Percentiles rank a stretch among this genome's conserved stretches.
phyloP scores from a whole-genome alignment of 2,888 invertebrate species.

The Tetanocera ferruginea region DNA sequence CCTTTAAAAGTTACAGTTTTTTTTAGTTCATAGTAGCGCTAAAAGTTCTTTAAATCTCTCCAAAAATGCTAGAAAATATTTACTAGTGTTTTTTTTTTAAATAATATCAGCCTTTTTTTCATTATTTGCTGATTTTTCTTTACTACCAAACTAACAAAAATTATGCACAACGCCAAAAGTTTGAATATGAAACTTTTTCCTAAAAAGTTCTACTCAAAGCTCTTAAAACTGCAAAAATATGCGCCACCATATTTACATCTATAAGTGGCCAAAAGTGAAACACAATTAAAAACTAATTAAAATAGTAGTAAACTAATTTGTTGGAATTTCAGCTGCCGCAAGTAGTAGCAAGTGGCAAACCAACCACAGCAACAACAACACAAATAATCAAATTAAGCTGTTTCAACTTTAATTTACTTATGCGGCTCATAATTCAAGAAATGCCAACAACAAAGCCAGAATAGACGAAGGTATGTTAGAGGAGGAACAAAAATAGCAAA shows the following conservation, averaged over 20 bases:
- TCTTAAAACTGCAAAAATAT: slow-evolving; percentile 12
- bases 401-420: slow-evolving; percentile 13
- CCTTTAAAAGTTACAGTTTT: too few species aligned
- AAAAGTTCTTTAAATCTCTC: too few species aligned
- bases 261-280: slow-evolving; percentile 15
- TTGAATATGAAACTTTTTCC: too few species aligned
- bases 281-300: slow-evolving; percentile 26
- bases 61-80: too few species aligned
- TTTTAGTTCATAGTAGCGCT: too few species aligned
- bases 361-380: neutral
- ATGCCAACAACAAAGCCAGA: neutral
- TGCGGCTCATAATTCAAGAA: neutral
- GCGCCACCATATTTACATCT: neutral
- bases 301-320: slow-evolving; percentile 22
- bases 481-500: neutral
- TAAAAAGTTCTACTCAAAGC: neutral
- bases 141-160: too few species aligned
- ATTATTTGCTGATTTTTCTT: too few species aligned
- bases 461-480: neutral
- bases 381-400: slow-evolving; percentile 12
- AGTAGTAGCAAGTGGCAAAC: neutral
- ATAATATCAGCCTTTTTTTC: too few species aligned
- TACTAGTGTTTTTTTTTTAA: too few species aligned
- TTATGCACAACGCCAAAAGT: too few species aligned
- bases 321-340: neutral